These are phyloP conservation scores for Anguilla anguilla DNA, from an alignment of 2,797 vertebrate genomes.

Conservation along the genomic window DNA sequence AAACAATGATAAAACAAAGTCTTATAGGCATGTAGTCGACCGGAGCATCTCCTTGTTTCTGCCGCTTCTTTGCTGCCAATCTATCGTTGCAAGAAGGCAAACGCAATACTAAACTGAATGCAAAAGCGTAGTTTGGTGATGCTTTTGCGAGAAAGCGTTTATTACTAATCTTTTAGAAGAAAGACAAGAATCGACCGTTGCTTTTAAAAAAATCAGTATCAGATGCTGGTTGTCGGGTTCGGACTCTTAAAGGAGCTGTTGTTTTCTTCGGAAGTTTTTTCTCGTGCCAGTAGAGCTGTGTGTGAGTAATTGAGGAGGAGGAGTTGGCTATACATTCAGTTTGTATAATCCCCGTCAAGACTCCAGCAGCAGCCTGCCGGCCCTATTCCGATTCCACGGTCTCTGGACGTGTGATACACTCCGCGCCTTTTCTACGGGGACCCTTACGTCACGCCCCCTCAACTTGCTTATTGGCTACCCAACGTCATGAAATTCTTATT, in stretches of 20 bases:
- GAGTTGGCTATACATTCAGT: slow-evolving; percentile 71
- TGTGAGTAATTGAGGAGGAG: slow-evolving; percentile 74
- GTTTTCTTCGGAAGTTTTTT: slow-evolving; percentile 59
- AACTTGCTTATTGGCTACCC: slow-evolving; percentile 83
- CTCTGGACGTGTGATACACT: slow-evolving; percentile 78
- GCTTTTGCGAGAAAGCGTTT: slow-evolving; percentile 13
- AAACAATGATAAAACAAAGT: slow-evolving; percentile 35
- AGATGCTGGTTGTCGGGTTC: slow-evolving; percentile 55
- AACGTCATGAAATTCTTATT: slow-evolving; percentile 70
- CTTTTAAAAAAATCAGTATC: slow-evolving; percentile 33
- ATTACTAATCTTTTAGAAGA: slow-evolving; percentile 29
- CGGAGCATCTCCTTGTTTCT: slow-evolving; percentile 45
- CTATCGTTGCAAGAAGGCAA: slow-evolving; percentile 47
- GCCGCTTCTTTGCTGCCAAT: slow-evolving; percentile 45
- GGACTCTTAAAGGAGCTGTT: slow-evolving; percentile 55
- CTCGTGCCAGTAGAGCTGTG: slow-evolving; percentile 63
- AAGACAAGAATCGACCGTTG: slow-evolving; percentile 19
- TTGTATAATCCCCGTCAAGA: slow-evolving; percentile 74
- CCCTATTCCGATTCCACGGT: slow-evolving; percentile 76
- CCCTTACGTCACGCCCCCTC: slow-evolving; percentile 86
- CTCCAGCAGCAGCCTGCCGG: slow-evolving; percentile 59
- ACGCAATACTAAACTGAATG: slow-evolving; percentile 53
- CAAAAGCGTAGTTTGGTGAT: slow-evolving; percentile 39
- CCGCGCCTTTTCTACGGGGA: slow-evolving; percentile 96
- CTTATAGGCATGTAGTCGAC: slow-evolving; percentile 39